These are phyloP conservation scores for Meloidogyne hapla DNA, from an alignment of 1,140 invertebrate genomes.

Conservation along the genomic window DNA sequence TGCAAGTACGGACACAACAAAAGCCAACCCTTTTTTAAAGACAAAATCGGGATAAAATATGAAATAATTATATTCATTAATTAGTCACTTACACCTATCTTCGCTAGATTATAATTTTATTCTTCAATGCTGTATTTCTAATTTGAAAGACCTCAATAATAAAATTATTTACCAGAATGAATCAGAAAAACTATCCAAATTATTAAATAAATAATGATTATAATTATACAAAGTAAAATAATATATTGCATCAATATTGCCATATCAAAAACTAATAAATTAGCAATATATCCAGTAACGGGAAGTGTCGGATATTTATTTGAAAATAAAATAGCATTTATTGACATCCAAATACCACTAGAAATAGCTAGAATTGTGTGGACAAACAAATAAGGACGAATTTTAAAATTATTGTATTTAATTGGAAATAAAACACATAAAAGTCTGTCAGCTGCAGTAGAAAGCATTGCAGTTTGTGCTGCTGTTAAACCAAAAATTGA, in stretches of 20 bases:
- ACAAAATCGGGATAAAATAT: too few relatives aligned
- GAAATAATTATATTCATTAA: too few relatives aligned
- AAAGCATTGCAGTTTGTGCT: slow-evolving; percentile 11
- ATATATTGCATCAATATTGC: not conserved
- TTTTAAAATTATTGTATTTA: not conserved
- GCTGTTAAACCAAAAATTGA: slow-evolving; percentile 11
- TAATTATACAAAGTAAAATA: not conserved
- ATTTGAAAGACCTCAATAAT: too few relatives aligned
- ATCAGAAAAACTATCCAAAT: slow-evolving; percentile 17
- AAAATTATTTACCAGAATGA: not conserved
- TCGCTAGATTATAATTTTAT: too few relatives aligned
- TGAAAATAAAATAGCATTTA: not conserved
- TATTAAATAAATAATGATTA: not conserved
- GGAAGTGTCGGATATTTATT: not conserved
- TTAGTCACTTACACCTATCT: too few relatives aligned
- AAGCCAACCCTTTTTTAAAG: too few relatives aligned
- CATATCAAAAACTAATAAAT: slow-evolving; percentile 6
- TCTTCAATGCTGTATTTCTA: too few relatives aligned
- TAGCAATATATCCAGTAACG: slow-evolving; percentile 18
- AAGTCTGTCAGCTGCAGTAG: slow-evolving; percentile 13
- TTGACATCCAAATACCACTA: slow-evolving; percentile 1
- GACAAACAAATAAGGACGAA: slow-evolving; percentile 2
- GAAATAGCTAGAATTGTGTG: slow-evolving; percentile 7
- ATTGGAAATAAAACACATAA: slow-evolving; percentile 6
- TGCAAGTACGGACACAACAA: too few relatives aligned